These are phyloP conservation scores for Liasis olivaceus DNA, from an alignment of 2,797 vertebrate genomes.

Conservation along the genomic window DNA sequence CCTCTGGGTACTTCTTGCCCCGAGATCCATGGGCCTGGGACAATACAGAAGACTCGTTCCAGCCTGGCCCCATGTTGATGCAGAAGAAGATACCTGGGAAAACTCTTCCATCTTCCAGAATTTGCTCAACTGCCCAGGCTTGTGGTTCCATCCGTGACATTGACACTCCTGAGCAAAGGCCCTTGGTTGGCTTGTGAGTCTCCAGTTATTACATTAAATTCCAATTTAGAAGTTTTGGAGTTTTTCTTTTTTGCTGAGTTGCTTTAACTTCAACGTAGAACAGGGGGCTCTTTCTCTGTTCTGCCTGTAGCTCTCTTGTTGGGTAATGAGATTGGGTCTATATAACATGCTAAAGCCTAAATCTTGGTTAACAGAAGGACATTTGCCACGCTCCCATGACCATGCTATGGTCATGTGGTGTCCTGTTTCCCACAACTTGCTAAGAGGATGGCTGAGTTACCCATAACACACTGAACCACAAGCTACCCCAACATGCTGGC, in stretches of 20 bases:
- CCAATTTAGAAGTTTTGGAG: neutral
- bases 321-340: too few relatives aligned
- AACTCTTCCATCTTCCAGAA: neutral
- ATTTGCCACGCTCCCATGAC: too few relatives aligned
- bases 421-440: too few relatives aligned
- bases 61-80: neutral
- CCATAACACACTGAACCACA: too few relatives aligned
- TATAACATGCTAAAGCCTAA: too few relatives aligned
- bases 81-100: neutral
- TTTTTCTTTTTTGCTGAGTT: neutral
- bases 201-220: conserved; percentile 25
- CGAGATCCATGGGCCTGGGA: neutral
- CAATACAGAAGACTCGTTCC: neutral
- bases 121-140: neutral
- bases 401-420: too few relatives aligned
- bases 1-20: neutral
- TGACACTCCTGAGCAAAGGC: neutral
- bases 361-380: too few relatives aligned
- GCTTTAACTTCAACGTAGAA: neutral
- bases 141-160: neutral
- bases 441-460: too few relatives aligned
- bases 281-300: neutral
- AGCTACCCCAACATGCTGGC: too few relatives aligned
- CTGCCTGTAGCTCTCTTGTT: neutral
- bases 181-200: neutral